A percentile compares a stretch with the other conserved stretches of the same genome.
phyloP scores from a whole-genome alignment of 2,888 invertebrate genomes.

The Synergus laeviventris region DNA sequence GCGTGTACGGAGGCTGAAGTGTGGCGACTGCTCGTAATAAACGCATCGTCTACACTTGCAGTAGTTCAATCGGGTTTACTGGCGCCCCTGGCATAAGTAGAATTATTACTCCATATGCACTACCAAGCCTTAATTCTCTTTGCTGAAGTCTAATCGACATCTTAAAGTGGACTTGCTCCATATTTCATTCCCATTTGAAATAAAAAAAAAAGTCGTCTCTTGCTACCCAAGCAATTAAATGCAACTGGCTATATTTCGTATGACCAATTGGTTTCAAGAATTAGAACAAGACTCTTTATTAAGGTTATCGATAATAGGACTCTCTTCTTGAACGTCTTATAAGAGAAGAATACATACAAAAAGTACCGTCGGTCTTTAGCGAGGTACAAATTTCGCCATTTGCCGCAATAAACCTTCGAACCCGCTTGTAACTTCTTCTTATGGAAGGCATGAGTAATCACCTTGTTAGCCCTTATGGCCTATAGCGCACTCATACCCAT shows the following conservation, averaged over 20 bases:
- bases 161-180: constrained; percentile 11
- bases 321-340: background rate
- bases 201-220: background rate
- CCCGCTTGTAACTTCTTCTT: constrained; percentile 74
- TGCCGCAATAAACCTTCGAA: constrained; percentile 74
- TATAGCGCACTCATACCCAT: constrained; percentile 67
- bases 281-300: background rate
- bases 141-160: constrained; percentile 32
- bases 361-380: constrained; percentile 72
- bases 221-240: background rate
- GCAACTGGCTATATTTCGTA: too few species aligned
- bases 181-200: constrained; percentile 22
- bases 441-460: constrained; percentile 75
- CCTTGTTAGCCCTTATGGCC: constrained; percentile 75
- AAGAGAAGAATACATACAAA: constrained; percentile 53
- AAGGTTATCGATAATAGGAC: too few species aligned
- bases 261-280: background rate
- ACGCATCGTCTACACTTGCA: constrained; percentile 51
- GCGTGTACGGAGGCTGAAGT: background rate
- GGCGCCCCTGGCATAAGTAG: constrained; percentile 50
- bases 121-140: constrained; percentile 25
- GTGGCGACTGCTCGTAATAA: constrained; percentile 51
- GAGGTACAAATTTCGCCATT: constrained; percentile 76
- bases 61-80: constrained; percentile 45
- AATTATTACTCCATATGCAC: constrained; percentile 45